phyloP scores from a whole-genome alignment of 2,113 vertebrate species.

The Dolichallabes microphthalmus region DNA sequence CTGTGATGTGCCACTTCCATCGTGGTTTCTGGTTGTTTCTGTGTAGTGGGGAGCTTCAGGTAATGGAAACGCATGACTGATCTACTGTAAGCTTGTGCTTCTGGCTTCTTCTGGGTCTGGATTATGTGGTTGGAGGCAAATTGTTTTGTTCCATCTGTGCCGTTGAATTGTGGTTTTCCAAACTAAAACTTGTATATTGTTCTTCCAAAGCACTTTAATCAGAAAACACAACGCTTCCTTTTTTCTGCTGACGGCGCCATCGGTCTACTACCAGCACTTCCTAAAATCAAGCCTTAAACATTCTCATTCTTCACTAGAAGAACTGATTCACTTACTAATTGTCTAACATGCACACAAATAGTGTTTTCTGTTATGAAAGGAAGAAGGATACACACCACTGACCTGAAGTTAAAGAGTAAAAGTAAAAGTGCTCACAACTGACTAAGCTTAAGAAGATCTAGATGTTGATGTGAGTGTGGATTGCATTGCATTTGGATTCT shows the following conservation, averaged over 20 bases:
- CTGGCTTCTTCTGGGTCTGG: neutral
- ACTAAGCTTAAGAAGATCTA: neutral
- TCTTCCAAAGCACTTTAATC: neutral
- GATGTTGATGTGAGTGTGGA: too few species aligned
- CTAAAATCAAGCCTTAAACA: slow-evolving; percentile 3
- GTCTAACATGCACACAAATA: neutral
- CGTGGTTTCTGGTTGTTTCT: neutral
- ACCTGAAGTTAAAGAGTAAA: neutral
- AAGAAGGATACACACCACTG: neutral
- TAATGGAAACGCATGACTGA: slow-evolving; percentile 12
- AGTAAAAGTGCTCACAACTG: neutral
- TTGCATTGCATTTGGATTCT: too few species aligned
- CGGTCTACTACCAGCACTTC: neutral
- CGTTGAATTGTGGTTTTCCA: neutral
- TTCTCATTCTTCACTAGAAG: neutral
- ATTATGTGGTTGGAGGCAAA: neutral
- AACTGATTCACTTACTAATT: neutral
- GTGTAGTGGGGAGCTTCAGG: slow-evolving; percentile 17
- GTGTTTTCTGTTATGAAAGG: neutral
- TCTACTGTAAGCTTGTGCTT: neutral
- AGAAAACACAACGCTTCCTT: slow-evolving; percentile 14
- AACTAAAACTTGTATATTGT: slow-evolving; percentile 3
- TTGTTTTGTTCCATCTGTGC: neutral
- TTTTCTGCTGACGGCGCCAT: neutral
- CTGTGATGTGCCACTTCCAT: slow-evolving; percentile 2